These are phyloP conservation scores for Coendou prehensilis DNA, from an alignment of 2,797 vertebrate genomes.

Conservation along the genomic window DNA sequence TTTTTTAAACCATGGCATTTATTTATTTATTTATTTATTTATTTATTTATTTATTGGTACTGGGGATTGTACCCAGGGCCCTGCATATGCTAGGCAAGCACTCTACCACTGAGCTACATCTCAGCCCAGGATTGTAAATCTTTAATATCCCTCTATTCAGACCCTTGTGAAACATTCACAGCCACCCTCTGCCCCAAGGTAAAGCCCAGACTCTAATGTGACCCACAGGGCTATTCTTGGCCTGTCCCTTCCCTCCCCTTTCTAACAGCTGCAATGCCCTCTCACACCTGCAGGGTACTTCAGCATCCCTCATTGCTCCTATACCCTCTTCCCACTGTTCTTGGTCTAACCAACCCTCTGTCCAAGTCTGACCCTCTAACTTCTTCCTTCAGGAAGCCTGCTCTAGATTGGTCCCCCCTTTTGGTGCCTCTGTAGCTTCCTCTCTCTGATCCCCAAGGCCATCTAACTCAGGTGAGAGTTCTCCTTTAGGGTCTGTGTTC, in stretches of 20 bases:
- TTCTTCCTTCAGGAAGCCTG: constrained; percentile 66
- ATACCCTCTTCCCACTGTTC: neutral
- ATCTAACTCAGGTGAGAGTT: constrained; percentile 52
- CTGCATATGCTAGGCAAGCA: neutral
- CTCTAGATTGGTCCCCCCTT: constrained; percentile 50
- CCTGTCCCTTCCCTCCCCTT: neutral
- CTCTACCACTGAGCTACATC: neutral
- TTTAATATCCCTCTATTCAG: constrained; percentile 17
- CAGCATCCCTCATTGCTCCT: neutral
- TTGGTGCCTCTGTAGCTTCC: constrained; percentile 59
- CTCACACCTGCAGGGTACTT: neutral
- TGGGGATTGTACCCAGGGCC: neutral
- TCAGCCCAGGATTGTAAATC: constrained; percentile 6
- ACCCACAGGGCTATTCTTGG: neutral
- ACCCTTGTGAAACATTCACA: neutral
- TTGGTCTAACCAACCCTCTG: neutral
- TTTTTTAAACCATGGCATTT: neutral
- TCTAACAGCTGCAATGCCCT: neutral
- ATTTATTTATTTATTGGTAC: neutral
- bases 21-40: neutral
- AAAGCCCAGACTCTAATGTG: neutral
- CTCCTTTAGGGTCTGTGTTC: constrained; percentile 56
- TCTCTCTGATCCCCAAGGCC: neutral
- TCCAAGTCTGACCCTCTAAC: constrained; percentile 27
- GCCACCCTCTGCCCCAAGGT: neutral